A percentile compares a stretch with the other conserved stretches of the same genome.
Conservation (phyloP, 2,113 vertebrate species). For the Sander vitreus region DNA sequence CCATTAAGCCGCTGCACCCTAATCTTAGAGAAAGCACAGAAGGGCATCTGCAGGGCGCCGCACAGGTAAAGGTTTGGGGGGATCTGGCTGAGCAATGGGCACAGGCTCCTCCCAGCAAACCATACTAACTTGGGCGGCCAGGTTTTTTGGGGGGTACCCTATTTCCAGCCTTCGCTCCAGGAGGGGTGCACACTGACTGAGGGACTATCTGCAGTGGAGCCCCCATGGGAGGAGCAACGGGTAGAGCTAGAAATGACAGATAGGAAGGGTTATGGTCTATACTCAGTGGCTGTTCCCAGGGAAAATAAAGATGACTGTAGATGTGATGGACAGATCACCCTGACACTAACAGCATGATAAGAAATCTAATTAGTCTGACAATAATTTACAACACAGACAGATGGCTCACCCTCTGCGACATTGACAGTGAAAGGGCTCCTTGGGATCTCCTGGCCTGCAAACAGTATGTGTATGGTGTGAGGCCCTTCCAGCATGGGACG, state of each 20-base stretch:
- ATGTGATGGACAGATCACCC: constrained; percentile 64
- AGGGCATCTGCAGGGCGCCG: constrained; percentile 38
- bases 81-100: constrained; percentile 54
- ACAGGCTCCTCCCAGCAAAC: constrained; percentile 70
- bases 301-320: constrained; percentile 52
- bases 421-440: constrained; percentile 93
- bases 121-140: constrained; percentile 84
- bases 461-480: constrained; percentile 90
- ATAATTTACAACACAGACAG: constrained; percentile 57
- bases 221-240: constrained; percentile 66
- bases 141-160: constrained; percentile 82
- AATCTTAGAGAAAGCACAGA: constrained; percentile 58
- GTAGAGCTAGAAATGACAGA: constrained; percentile 83
- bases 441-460: constrained; percentile 90
- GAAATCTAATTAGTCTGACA: constrained; percentile 68
- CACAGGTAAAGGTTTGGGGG: constrained; percentile 14
- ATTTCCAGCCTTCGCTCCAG: constrained; percentile 80
- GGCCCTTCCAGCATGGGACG: constrained; percentile 91
- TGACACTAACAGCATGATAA: constrained; percentile 41
- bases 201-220: constrained; percentile 80
- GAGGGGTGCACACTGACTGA: constrained; percentile 82
- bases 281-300: constrained; percentile 32
- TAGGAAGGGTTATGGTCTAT: constrained; percentile 67
- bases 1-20: constrained; percentile 26
- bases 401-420: constrained; percentile 91